Evolutionary conservation across 2,113 vertebrate genomes (phyloP).

Genomic region (Psephotus haematonotus): DNA sequence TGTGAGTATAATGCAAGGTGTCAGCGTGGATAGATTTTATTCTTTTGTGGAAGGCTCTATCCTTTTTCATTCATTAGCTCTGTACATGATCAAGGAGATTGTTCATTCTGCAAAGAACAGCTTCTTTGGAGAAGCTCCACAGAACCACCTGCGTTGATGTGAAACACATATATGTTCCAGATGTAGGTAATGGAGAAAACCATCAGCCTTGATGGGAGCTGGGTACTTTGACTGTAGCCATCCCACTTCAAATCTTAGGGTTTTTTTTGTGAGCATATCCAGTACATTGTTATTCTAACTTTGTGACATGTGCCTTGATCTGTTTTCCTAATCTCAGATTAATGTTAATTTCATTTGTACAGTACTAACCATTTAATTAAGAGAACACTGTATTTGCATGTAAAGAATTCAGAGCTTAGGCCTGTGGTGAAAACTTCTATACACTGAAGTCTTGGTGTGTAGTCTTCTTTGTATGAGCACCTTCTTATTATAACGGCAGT

Average conservation of each 20-base stretch:
- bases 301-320: not conserved
- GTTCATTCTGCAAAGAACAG: not conserved
- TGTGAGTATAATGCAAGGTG: not conserved
- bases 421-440: not conserved
- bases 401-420: not conserved
- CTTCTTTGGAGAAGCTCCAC: not conserved
- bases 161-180: fast-evolving
- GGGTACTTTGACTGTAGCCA: not conserved
- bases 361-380: not conserved
- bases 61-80: not conserved
- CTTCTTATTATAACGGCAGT: not conserved
- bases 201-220: not conserved
- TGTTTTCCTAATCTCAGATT: not conserved
- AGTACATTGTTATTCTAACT: not conserved
- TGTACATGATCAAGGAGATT: not conserved
- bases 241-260: not conserved
- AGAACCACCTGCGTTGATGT: not conserved
- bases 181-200: not conserved
- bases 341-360: not conserved
- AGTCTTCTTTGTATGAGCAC: not conserved
- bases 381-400: not conserved
- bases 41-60: not conserved
- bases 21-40: not conserved
- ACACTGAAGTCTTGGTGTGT: not conserved
- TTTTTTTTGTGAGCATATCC: not conserved